Conservation (phyloP, 2,797 vertebrate species). For the Mus minutoides region DNA sequence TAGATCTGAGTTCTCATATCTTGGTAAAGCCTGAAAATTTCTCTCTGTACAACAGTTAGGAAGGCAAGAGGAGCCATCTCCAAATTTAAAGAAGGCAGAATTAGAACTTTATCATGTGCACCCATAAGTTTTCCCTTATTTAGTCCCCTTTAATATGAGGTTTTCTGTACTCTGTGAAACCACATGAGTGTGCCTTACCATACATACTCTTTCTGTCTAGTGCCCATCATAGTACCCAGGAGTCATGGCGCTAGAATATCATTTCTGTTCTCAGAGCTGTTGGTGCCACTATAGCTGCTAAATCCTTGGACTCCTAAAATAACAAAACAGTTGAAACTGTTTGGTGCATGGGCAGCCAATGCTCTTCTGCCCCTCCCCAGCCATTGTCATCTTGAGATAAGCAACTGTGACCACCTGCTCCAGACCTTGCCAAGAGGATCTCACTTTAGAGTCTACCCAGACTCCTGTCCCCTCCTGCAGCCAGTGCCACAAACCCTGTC, state of each 20-base stretch:
- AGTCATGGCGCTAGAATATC: neutral
- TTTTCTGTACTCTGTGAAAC: slow-evolving; percentile 30
- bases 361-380: neutral
- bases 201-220: neutral
- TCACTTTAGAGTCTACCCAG: neutral
- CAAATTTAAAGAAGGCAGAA: slow-evolving; percentile 58
- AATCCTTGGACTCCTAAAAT: slow-evolving; percentile 1
- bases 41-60: neutral
- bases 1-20: neutral
- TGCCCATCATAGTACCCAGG: neutral
- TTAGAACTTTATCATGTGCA: neutral
- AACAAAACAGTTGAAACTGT: slow-evolving; percentile 5
- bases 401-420: neutral
- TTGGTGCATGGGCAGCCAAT: neutral
- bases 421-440: neutral
- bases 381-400: neutral
- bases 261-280: neutral
- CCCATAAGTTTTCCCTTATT: neutral
- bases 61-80: neutral
- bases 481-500: neutral
- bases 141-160: neutral
- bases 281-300: neutral
- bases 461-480: neutral
- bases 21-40: slow-evolving; percentile 34
- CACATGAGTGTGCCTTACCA: neutral